A percentile compares a stretch with the other conserved stretches of the same genome.
These are phyloP conservation scores for Xylophagus ater DNA, from an alignment of 2,888 invertebrate genomes.

Conservation along the genomic window DNA sequence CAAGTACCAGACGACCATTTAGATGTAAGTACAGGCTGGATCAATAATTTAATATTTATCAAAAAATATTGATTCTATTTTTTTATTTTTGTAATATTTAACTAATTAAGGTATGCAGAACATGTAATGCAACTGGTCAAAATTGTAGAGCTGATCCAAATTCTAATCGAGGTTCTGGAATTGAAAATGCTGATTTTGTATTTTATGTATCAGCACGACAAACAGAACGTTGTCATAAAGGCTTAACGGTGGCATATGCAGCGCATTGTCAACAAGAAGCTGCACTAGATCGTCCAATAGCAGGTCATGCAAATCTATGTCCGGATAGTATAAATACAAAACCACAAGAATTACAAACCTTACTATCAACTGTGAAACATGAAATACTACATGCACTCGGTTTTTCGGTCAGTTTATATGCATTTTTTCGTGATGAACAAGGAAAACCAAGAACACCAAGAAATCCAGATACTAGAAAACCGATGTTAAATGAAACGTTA, in stretches of 20 bases:
- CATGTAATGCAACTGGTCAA: conserved; percentile 77
- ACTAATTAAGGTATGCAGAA: conserved; percentile 61
- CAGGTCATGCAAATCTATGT: conserved; percentile 97
- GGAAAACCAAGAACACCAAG: conserved; percentile 79
- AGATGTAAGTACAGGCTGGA: conserved; percentile 53
- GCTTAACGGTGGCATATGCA: conserved; percentile 90
- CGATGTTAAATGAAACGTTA: conserved; percentile 77
- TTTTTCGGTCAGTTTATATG: conserved; percentile 92
- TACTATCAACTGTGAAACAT: conserved; percentile 94
- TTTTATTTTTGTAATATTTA: neutral
- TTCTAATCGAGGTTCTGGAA: conserved; percentile 52
- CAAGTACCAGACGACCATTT: conserved; percentile 86
- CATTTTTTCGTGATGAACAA: conserved; percentile 78
- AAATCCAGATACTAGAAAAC: conserved; percentile 75
- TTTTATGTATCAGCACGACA: conserved; percentile 93
- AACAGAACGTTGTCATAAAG: conserved; percentile 83
- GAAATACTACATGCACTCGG: conserved; percentile 97
- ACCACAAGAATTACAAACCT: conserved; percentile 78
- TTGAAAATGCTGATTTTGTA: conserved; percentile 82
- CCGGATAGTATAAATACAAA: conserved; percentile 88
- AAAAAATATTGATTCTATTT: neutral
- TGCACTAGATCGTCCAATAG: conserved; percentile 90
- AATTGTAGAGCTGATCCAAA: conserved; percentile 53
- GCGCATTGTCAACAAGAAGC: conserved; percentile 97
- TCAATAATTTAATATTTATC: neutral